Evolutionary conservation across 2,113 vertebrate genomes (phyloP), one percentile per base, ranked within the genome.

Genomic region (Gnathonemus longibarbis): DNA sequence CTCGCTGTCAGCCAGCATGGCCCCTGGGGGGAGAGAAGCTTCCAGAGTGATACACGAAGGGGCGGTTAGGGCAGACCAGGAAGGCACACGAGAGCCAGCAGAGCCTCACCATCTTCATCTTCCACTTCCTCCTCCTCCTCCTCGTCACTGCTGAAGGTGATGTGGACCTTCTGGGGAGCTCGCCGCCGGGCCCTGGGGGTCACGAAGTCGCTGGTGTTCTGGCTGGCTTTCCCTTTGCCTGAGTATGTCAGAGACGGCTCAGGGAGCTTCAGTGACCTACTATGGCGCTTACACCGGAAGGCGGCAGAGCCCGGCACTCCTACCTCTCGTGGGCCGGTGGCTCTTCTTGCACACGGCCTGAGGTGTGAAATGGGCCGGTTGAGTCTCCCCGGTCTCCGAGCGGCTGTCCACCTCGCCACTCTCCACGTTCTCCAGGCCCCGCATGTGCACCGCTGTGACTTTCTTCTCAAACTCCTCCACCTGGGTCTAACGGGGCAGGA

Each of bases 381-480:
- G 58, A 0, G 56, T 11, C 7, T 95, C 89, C 42, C 87, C 89
- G n/a, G 50, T 92, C 2, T 91, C 91, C 90, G 91, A 93, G 87
- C 93, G 93, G 89, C 93, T 94, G 0, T 93, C 94, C 86, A 92
- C 92, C 91, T 96, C 96, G 0, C 93, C 96, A 91, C 94, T 52
- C 49, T 98, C 97, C 50, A 96, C 91, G 2, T 97, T 96, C 90
- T 97, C 97, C 92, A 98, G 92, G 0, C 98, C 98, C 90, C 95
- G 94, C 1, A 95, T 98, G 93, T 97, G 98, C 90, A 95, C 96
- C 0, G 95, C 96, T 1, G 93, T 96, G 88, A 99, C 93, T 19
- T 97, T 97, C 95, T 98, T 97, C 91, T 98, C 98, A 94, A 98
- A 98, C 88, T 99, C 98, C 15, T 99, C 97, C 74, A 97, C 94